These are phyloP conservation scores for Fundulus diaphanus DNA, from an alignment of 2,797 vertebrate genomes.

Conservation along the genomic window DNA sequence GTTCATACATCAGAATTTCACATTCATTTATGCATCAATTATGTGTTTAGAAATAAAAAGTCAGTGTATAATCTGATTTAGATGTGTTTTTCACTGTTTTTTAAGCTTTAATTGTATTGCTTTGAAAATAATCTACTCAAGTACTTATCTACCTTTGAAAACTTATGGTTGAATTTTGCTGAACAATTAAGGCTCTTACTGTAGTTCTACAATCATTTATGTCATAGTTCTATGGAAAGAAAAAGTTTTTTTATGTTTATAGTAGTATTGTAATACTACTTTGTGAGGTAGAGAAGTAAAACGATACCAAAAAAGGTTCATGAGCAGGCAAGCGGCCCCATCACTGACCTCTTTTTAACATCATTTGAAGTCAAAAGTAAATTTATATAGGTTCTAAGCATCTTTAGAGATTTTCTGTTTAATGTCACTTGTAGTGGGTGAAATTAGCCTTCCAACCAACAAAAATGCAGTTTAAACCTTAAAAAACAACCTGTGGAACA, in stretches of 20 bases:
- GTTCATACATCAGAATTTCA: slow-evolving; percentile 8
- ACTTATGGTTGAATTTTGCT: not conserved
- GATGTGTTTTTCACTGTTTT: not conserved
- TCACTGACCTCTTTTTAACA: not conserved
- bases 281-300: not conserved
- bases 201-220: not conserved
- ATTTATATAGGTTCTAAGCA: not conserved
- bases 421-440: not conserved
- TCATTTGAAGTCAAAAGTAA: too few relatives aligned
- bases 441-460: not conserved
- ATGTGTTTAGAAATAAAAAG: slow-evolving; percentile 4
- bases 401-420: not conserved
- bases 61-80: not conserved
- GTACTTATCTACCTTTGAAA: not conserved
- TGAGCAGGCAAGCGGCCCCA: not conserved
- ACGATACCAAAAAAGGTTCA: not conserved
- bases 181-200: not conserved
- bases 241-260: not conserved
- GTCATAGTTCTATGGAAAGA: not conserved
- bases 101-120: not conserved
- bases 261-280: not conserved
- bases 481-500: not conserved
- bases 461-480: not conserved
- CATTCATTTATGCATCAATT: slow-evolving; percentile 15
- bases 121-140: not conserved